Conservation (phyloP, 2,797 vertebrate species). For the Rhabdophis nuchalis region DNA sequence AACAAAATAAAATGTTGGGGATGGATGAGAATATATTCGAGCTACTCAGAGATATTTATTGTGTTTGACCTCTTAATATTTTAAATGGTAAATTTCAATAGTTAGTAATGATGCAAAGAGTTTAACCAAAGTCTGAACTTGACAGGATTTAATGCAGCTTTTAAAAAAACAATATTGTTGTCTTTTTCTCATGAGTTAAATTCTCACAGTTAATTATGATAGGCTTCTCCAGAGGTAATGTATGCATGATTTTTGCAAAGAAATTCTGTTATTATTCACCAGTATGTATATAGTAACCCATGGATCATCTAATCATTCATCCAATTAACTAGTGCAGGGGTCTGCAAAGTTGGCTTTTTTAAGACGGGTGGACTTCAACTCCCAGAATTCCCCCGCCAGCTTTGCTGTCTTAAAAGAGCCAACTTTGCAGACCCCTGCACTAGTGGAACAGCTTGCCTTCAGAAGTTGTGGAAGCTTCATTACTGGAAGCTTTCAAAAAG, state of each 20-base stretch:
- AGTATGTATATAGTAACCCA: background rate
- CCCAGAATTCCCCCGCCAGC: no score
- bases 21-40: background rate
- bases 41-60: background rate
- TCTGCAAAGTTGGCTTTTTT: no score
- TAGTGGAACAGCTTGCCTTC: no score
- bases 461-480: no score
- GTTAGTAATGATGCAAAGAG: background rate
- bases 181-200: background rate
- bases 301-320: background rate
- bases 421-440: no score
- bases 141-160: background rate
- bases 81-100: background rate
- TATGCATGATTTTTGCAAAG: background rate
- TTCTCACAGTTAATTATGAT: background rate
- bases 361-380: no score
- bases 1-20: background rate
- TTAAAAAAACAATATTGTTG: background rate
- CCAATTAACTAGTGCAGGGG: no score
- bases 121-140: background rate
- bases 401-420: no score
- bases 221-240: background rate
- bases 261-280: background rate
- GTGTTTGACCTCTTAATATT: background rate
- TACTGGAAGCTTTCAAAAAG: no score